Base-by-base conservation (phyloP, 1,140 invertebrate genomes). In the Drosophila elegans region DNA sequence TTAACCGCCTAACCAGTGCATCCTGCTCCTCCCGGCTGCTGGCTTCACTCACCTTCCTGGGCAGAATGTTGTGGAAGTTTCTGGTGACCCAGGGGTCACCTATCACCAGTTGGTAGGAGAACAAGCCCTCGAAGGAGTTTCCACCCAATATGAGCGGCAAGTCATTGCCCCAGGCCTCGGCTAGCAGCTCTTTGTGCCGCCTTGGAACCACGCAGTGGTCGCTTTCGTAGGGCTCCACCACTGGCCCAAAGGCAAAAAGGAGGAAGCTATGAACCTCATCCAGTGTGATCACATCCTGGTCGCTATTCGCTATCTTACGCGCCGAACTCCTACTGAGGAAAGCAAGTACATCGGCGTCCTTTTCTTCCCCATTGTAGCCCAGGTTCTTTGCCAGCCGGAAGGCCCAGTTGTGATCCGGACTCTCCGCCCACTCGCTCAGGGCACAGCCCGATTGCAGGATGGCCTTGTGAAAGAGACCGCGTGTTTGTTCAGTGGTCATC, bases 371-470 rank as follows among this genome's bases (percentile, higher is more conserved):
- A 11, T 78, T 78, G 13, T 91, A 92, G 25, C 91, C 91, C 32
- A 91, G 36, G 0, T 59, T 45, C 29, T 68, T 49, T 27, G 91
- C 91, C 11, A 92, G 41, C 0, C 80, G 75, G 51, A 63, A 75
- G 2, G 71, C 74, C 66, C 73, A 85, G 5, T 86, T 54, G 13
- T 27, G 60, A 39, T 83, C 74, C 9, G 77, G 66, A 9, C 44
- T 60, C 3, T 80, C 38, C 5, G 27, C 89, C 94, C 93, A 94
- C 3, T 91, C 78, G 4, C 64, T 74, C 5, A 93, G 48, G 0
- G 92, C 93, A 10, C 91, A 93, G 13, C 95, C 95, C 69, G 94
- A 95, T 78, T 95, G 94, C 4, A 93, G 34, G 45, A 93, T 93
- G 3, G 91, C 92, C 62, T 90, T 92, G 54, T 93, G 91, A 44